Percentiles rank a stretch among this genome's conserved stretches.
phyloP scores from a whole-genome alignment of 2,888 invertebrate species.

The Lasioglossum vierecki region DNA sequence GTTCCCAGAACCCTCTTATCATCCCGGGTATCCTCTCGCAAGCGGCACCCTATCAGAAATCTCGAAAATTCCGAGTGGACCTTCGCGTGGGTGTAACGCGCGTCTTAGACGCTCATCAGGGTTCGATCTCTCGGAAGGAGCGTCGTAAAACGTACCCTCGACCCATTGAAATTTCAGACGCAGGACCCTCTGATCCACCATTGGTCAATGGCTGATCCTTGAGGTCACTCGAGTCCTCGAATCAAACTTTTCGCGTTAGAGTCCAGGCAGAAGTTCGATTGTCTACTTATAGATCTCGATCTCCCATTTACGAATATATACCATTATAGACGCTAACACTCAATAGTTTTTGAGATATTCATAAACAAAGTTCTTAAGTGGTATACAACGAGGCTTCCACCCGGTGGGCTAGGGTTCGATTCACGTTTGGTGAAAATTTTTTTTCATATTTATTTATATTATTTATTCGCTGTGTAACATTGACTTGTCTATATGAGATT shows the following conservation, averaged over 20 bases:
- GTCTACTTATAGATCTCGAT: no score
- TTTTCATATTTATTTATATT: no score
- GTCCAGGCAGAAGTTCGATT: neutral
- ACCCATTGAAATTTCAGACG: conserved; percentile 15
- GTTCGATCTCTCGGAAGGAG: conserved; percentile 30
- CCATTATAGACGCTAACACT: no score
- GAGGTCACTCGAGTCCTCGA: neutral
- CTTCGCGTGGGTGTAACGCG: conserved; percentile 36
- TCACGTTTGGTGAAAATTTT: no score
- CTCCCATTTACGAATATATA: no score
- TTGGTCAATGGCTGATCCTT: conserved; percentile 1
- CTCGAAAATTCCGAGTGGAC: conserved; percentile 28
- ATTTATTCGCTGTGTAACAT: no score
- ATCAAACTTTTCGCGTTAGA: neutral
- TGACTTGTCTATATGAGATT: no score
- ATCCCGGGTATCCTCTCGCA: neutral
- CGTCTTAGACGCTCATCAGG: conserved; percentile 27
- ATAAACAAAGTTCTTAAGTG: no score
- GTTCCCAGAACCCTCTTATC: conserved; percentile 27
- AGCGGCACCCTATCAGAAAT: conserved; percentile 32
- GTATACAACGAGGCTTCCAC: no score
- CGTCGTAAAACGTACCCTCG: conserved; percentile 45
- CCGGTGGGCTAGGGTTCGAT: no score
- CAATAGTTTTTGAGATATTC: no score
- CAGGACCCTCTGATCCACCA: conserved; percentile 1